These are phyloP conservation scores for Andricus grossulariae DNA, from an alignment of 1,140 invertebrate species.

Conservation along the genomic window DNA sequence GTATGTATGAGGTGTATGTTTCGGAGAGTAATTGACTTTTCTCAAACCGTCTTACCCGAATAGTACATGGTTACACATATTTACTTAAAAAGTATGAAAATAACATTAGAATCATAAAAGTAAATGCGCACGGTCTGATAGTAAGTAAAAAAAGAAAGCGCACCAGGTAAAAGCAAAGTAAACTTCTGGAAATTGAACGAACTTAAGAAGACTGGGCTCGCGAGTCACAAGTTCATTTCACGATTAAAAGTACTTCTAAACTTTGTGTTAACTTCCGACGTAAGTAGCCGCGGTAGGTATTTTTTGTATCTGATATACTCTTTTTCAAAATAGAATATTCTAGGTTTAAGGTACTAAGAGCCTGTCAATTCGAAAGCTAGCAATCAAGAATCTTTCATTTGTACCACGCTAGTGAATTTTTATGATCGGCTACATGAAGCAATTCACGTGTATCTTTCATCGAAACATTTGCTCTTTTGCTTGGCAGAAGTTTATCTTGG, in stretches of 20 bases:
- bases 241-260: slow-evolving; percentile 74
- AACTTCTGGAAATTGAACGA: slow-evolving; percentile 75
- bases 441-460: no score
- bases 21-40: slow-evolving; percentile 46
- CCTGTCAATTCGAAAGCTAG: background rate
- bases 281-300: slow-evolving; percentile 82
- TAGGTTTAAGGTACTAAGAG: slow-evolving; percentile 63
- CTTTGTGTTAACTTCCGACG: slow-evolving; percentile 78
- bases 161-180: slow-evolving; percentile 81
- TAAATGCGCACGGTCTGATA: slow-evolving; percentile 43
- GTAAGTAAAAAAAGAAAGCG: slow-evolving; percentile 70
- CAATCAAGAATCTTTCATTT: background rate
- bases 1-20: slow-evolving; percentile 42
- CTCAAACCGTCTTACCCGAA: slow-evolving; percentile 4
- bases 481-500: background rate
- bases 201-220: slow-evolving; percentile 74
- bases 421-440: background rate
- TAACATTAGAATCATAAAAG: slow-evolving; percentile 44
- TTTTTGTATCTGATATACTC: slow-evolving; percentile 77
- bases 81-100: slow-evolving; percentile 34
- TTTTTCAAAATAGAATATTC: slow-evolving; percentile 63
- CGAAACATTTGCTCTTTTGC: slow-evolving; percentile 32
- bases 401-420: background rate
- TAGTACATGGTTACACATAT: slow-evolving; percentile 3
- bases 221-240: slow-evolving; percentile 74